Base-by-base conservation (phyloP, 2,797 vertebrate species). In the Mycteria americana region DNA sequence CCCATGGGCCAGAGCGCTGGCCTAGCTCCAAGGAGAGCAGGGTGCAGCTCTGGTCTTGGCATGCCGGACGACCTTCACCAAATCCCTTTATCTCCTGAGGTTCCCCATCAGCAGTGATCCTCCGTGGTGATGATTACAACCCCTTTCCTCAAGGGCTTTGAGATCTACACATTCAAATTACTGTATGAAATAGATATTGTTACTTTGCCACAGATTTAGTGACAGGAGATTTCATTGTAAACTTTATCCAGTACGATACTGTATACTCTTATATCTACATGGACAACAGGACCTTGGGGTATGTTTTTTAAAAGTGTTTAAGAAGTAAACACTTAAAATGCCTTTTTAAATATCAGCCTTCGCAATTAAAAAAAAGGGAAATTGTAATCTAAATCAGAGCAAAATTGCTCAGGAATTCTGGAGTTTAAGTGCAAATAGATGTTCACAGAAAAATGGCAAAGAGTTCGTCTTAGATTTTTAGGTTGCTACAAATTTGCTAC, bases 81-180 rank as follows among this genome's bases (percentile, higher is more conserved):
- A 85, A 70, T 35, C 39, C 6, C 48, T 76, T 70, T 56, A 43
- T 59, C 53, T 92, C 35, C 82, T 67, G 72, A 93, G 14, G 62
- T 67, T 88, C 81, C 45, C 85, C 85, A 73, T 68, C 88, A 93
- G 54, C 37, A 95, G 53, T 39, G 45, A 51, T 64, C 10, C 1
- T n/a, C 57, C 53, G 24, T 59, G 45, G 35, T 75, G 57, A 83
- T 57, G 56, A 77, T 60, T 72, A 80, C 43, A 72, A 65, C 19
- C 43, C 10, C 22, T 74, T 88, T 89, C 46, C 54, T 92, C 62
- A 31, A 89, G 64, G 45, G 28, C n/a, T 93, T 68, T 78, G 72
- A 83, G 33, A 65, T 33, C 31, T 35, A 53, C 45, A 56, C 6
- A 53, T 83, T 53, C 23, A 72, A 80, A 91, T 79, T 59, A 24